Base-by-base conservation (phyloP, 2,888 invertebrate genomes). In the Drosophila prostipennis region DNA sequence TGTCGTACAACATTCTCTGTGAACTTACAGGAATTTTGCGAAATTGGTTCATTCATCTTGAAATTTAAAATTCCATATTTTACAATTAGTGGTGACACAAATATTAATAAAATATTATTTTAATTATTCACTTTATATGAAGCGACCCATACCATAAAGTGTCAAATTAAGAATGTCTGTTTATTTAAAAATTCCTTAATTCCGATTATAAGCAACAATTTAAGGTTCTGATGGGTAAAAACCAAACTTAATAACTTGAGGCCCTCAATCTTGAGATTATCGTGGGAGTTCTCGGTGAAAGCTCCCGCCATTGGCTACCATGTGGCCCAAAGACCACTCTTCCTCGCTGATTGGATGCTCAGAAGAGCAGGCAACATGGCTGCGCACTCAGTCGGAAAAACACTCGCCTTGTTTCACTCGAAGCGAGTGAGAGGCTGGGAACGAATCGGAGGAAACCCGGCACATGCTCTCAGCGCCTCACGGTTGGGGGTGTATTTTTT, bases 331-430 rank as follows among this genome's bases (percentile, higher is more conserved):
- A 23, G 55, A 49, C 13, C 60, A 32, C 42, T 45, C 39, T 19
- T 3, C 42, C 16, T 3, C 40, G 46, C 54, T 55, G 56, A 81
- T 81, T 86, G 86, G 81, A 10, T 52, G 37, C 37, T 23, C 43
- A 3, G n/a, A 11, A 4, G 42, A 34, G 3, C n/a, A 3, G 13
- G 68, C 69, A 82, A 82, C 75, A 82, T 82, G 82, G 82, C 82
- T 71, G 79, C 82, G 45, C 70, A 63, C 64, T 37, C 65, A 13
- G 39, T 13, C 19, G 14, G 32, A 26, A 16, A 67, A 16, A 37
- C 56, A 49, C 11, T 64, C 65, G 14, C 7, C 16, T 3, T 6
- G 0, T 6, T 6, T 45, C 65, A 65, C 65, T 65, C 64, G 34
- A 37, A 48, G 32, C 76, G 86, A 86, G 83, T 82, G 80, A 65